Base-by-base conservation (phyloP, 2,888 invertebrate species). In the Helleia helle region DNA sequence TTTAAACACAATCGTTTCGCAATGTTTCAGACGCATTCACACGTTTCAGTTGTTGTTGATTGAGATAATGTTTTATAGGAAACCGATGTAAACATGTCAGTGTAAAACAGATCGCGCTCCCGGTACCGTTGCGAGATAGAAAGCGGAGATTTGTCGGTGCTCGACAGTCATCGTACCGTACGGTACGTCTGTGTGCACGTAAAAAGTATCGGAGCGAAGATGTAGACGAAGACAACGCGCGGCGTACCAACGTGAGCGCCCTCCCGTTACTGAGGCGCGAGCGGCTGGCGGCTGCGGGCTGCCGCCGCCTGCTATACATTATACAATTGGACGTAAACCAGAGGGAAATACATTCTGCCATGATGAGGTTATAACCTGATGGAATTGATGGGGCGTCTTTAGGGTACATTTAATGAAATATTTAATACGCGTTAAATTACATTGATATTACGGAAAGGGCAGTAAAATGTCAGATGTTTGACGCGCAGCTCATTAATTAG, bases 1-100 rank as follows among this genome's bases (percentile, higher is more conserved):
- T 81, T 77, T 83, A 83, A 81, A 84, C 79, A 83, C 83, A 74
- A 79, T 54, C 72, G 80, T 81, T 83, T 83, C 77, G 77, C 72
- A 81, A 79, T 70, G 61, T 70, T 73, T 72, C 72, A 74, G 66
- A 64, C 67, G 34, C 64, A 65, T 60, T 59, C 67, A 69, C 65
- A 65, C n/a, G 69, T 69, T 69, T 65, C 59, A 65, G 59, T 64
- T 58, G 60, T 61, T 54, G 61, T 59, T 55, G 61, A 62, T 55
- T 58, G 61, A 62, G 58, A 64, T 65, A 65, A 71, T 59, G 56
- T 62, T 59, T 61, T 62, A 66, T 58, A 64, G 56, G 44, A 43
- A 17, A 31, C 44, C 48, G 52, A 55, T 55, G 64, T 65, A 71
- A 71, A 72, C 70, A 73, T 70, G 65, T 67, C 62, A 66, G 59